Evolutionary conservation across 2,888 invertebrate species (phyloP).

Genomic region (Drosophila paranaensis): DNA sequence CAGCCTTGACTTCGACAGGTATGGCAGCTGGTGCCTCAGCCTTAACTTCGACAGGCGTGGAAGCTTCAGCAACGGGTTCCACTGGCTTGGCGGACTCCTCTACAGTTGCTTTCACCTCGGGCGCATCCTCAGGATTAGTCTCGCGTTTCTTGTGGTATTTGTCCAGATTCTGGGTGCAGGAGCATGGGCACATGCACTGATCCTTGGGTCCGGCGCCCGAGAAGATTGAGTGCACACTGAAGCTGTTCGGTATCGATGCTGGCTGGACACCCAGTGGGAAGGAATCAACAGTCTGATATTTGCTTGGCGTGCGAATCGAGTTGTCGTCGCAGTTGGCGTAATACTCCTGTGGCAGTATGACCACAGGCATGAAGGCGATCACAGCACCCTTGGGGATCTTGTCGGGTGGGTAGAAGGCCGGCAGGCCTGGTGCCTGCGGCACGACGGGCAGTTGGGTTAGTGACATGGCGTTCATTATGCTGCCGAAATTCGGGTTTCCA

Average conservation of each 20-base stretch:
- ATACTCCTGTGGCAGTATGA: conserved; percentile 89
- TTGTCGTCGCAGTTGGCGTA: conserved; percentile 83
- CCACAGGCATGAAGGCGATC: conserved; percentile 89
- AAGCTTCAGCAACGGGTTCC: conserved; percentile 21
- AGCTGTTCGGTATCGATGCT: conserved; percentile 73
- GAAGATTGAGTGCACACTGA: conserved; percentile 75
- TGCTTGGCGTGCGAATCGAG: conserved; percentile 48
- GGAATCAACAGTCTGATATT: conserved; percentile 70
- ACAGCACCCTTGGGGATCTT: conserved; percentile 86
- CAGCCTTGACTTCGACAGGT: conserved; percentile 32
- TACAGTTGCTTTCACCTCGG: conserved; percentile 12
- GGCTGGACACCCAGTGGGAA: conserved; percentile 82
- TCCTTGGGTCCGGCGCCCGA: conserved; percentile 74
- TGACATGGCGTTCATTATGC: conserved; percentile 83
- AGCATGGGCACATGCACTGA: conserved; percentile 84
- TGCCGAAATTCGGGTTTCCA: conserved; percentile 78
- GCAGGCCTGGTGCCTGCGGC: conserved; percentile 82
- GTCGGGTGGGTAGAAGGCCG: conserved; percentile 83
- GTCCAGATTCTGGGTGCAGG: conserved; percentile 82
- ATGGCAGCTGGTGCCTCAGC: conserved; percentile 28
- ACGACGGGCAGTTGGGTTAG: conserved; percentile 82
- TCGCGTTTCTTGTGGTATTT: conserved; percentile 78
- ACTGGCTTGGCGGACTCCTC: conserved; percentile 32
- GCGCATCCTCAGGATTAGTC: conserved; percentile 40
- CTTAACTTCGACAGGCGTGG: conserved; percentile 22